A percentile compares a stretch with the other conserved stretches of the same genome.
Evolutionary conservation across 2,888 invertebrate species (phyloP).

Genomic region (Girardia tigrina): DNA sequence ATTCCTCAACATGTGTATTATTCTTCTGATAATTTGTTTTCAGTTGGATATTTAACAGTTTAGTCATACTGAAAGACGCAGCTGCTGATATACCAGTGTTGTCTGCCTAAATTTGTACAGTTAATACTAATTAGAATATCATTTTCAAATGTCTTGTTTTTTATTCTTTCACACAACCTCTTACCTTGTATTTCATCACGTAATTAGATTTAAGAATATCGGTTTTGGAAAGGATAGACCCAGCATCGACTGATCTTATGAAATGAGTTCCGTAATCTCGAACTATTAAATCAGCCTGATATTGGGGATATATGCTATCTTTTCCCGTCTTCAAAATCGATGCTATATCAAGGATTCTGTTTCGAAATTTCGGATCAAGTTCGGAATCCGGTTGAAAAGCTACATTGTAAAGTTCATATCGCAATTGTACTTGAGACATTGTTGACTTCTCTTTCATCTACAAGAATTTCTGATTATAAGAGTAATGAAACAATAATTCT

Average conservation of each 20-base stretch:
- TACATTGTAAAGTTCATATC: conserved; percentile 39
- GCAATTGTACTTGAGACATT: conserved; percentile 38
- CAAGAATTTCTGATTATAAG: no score
- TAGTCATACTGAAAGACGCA: not conserved
- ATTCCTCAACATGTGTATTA: not conserved
- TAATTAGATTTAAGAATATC: conserved; percentile 39
- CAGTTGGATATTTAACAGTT: not conserved
- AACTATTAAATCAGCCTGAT: conserved; percentile 41
- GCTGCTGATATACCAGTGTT: not conserved
- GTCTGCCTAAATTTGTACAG: not conserved
- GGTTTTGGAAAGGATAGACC: conserved; percentile 39
- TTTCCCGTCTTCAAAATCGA: conserved; percentile 39
- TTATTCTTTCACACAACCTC: no score
- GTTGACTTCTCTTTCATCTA: conserved; percentile 40
- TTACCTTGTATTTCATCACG: conserved; percentile 23
- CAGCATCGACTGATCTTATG: conserved; percentile 40
- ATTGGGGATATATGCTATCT: conserved; percentile 39
- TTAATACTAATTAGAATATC: no score
- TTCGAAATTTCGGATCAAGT: conserved; percentile 39
- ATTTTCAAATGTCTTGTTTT: no score
- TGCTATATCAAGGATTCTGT: conserved; percentile 41
- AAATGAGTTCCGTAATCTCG: conserved; percentile 43
- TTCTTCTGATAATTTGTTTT: not conserved
- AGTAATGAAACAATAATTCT: no score
- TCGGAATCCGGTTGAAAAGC: conserved; percentile 39